Base-by-base conservation (phyloP, 1,140 invertebrate genomes). In the Oscheius sp. region DNA sequence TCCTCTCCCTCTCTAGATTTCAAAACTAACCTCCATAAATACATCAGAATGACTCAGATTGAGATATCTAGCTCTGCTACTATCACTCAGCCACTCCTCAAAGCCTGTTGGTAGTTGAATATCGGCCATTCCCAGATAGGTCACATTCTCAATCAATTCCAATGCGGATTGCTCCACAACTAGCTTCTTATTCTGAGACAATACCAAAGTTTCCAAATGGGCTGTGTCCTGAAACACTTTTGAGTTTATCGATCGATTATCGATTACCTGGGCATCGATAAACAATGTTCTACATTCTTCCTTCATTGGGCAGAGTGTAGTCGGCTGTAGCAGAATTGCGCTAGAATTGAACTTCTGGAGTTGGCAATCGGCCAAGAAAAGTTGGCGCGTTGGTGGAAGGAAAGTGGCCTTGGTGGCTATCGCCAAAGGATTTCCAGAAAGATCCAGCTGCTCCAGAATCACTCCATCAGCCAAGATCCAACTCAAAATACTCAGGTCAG, bases 381-480 rank as follows among this genome's bases (percentile, higher is more conserved):
- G 73, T 46, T 75, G 73, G 28, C 58, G 35, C n/a, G 61, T 58
- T 3, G 58, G 58, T 23, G 73, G 73, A 15, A 69, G 64, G 20
- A 72, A 38, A 18, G 63, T 62, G 26, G 63, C 46, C 42, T 62
- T 76, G 15, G 67, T 65, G 7, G 68, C 67, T 32, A 75, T 45
- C 4, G 59, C 59, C 26, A 75, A 34, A 10, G 73, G 73, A 45
- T 75, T 75, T 35, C 73, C 68, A 4, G 61, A 63, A 3, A 75
- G 52, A 45, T 73, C 68, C 13, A 75, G 55, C 59, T 73, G 68
- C 31, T 75, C 73, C 3, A 75, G 61, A 28, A 69, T 34, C 2
- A 75, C 46, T 28, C 55, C 64, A 0, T 67, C 73, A 10, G 73
- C 36, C 2, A 75, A 28, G 13, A 63, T 62, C 68, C 68, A 66